A percentile compares a stretch with the other conserved stretches of the same genome.
Evolutionary conservation across 2,113 vertebrate species (phyloP).

Genomic region (Melospiza melodia): DNA sequence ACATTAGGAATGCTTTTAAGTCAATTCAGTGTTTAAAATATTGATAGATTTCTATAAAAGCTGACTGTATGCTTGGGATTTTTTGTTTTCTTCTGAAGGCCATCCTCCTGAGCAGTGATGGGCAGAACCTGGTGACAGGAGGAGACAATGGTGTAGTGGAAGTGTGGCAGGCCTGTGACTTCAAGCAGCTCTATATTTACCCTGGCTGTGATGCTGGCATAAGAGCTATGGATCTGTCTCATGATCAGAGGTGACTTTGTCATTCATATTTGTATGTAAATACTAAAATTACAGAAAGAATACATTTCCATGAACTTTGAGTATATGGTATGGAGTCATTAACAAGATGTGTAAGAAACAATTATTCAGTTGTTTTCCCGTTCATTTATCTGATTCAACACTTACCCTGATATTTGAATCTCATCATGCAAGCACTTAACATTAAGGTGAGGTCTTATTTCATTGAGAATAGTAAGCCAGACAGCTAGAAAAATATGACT

Average conservation of each 20-base stretch:
- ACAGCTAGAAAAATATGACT: neutral
- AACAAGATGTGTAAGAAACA: neutral
- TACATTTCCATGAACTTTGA: neutral
- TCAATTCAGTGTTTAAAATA: neutral
- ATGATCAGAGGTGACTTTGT: conserved; percentile 92
- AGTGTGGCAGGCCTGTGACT: conserved; percentile 99
- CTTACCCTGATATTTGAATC: neutral
- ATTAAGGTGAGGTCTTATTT: neutral
- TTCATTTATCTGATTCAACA: neutral
- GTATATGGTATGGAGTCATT: neutral
- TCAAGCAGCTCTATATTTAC: conserved; percentile 99
- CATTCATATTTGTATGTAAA: neutral
- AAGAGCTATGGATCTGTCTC: conserved; percentile 97
- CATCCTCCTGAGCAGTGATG: conserved; percentile 94
- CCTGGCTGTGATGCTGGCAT: conserved; percentile 98
- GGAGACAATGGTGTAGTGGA: conserved; percentile 98
- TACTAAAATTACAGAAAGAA: neutral
- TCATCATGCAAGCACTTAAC: neutral
- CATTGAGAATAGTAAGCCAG: neutral
- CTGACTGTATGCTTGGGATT: neutral
- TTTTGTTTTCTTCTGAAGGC: conserved; percentile 75
- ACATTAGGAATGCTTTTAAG: neutral
- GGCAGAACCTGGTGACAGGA: conserved; percentile 97
- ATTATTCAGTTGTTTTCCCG: neutral
- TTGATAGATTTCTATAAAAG: neutral